Evolutionary conservation across 2,888 invertebrate genomes (phyloP), one percentile per base, ranked within the genome.

Genomic region (Tanytarsus gracilentus): DNA sequence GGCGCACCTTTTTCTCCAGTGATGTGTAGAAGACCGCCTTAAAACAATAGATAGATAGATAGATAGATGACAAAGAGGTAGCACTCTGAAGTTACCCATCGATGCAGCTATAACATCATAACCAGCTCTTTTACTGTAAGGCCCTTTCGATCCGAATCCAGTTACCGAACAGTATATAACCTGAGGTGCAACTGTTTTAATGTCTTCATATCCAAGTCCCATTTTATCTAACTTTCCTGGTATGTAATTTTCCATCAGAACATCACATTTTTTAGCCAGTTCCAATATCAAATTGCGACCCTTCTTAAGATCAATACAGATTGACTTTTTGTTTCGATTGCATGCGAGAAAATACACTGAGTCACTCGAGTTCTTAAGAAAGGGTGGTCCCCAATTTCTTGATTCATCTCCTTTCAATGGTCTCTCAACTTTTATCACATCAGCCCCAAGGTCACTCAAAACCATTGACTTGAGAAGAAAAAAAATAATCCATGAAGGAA

Each of bases 91-190:
- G n/a, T n/a, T n/a, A n/a, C n/a, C 96, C 66, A 93, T 79, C 0
- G 95, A 96, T 11, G 94, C 86, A 1, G 94, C 95, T 65, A 98
- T 91, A 0, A 94, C 92, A 76, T 98, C 98, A 73, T 95, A 97
- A 2, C 98, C 98, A n/a, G 94, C 91, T 66, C 86, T 83, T 21
- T 80, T 78, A 3, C 80, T 77, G 73, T 95, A 96, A 0, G 94
- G 95, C 0, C 98, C 97, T 25, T 78, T 77, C 0, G 83, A 77
- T 0, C 98, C 98, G 72, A 89, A 98, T 0, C 97, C 97, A 55
- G 92, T 92, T 55, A 98, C 79, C 0, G 96, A 93, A 73, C 95
- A 95, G 71, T 96, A 98, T 63, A 98, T 83, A 16, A 98, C 76
- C 59, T 79, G 79, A 0, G 94, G 91, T 44, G 89, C 85, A 2